Conservation (phyloP, 2,113 vertebrate species). For the Caloenas nicobarica region DNA sequence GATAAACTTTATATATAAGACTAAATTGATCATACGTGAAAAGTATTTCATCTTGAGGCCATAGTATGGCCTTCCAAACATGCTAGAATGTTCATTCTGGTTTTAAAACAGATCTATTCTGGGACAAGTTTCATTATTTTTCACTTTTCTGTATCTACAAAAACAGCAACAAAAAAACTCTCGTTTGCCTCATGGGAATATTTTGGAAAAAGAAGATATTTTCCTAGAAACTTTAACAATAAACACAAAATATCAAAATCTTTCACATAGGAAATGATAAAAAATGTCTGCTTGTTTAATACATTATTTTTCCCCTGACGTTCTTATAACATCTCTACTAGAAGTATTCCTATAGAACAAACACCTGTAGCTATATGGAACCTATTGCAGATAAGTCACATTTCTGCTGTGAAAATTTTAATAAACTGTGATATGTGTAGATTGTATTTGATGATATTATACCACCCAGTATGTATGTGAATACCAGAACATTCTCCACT, state of each 20-base stretch:
- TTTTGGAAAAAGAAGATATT: not conserved
- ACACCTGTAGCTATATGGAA: not conserved
- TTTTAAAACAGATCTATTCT: not conserved
- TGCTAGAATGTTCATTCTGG: not conserved
- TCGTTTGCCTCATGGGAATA: not conserved
- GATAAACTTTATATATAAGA: not conserved
- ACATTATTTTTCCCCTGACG: not conserved
- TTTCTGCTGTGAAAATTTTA: not conserved
- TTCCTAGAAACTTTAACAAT: not conserved
- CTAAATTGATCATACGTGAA: not conserved
- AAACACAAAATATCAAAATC: not conserved
- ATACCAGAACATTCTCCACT: not conserved
- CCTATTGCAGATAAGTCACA: not conserved
- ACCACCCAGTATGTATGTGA: rapidly evolving
- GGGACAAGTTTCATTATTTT: not conserved
- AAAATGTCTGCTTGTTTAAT: not conserved
- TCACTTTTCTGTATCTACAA: not conserved
- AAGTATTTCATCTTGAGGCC: not conserved
- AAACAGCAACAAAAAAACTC: not conserved
- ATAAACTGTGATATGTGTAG: not conserved
- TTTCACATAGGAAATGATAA: not conserved
- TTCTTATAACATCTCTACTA: not conserved
- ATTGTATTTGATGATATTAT: not conserved
- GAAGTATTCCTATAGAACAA: not conserved
- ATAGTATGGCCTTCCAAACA: not conserved